Evolutionary conservation across 2,888 invertebrate species (phyloP), one percentile per base, ranked within the genome.

Genomic region (Xestia ashworthii): DNA sequence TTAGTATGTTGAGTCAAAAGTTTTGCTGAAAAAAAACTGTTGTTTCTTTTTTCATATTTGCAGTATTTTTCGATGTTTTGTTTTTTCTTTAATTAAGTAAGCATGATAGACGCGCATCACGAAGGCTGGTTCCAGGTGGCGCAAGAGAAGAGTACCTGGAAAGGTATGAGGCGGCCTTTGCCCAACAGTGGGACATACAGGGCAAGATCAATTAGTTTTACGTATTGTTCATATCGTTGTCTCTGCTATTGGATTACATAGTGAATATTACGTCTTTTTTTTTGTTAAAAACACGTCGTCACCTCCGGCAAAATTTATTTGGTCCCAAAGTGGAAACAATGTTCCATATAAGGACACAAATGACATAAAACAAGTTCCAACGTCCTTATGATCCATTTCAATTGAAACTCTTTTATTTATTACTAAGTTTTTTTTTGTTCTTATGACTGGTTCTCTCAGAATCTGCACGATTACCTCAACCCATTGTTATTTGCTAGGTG

Each of bases 401-500:
- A 72, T 82, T 69, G 50, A 66, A 71, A 70, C 5, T 25, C 5
- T 60, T 58, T 76, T 75, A 65, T 82, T 85, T 84, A 73, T 75
- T 6, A 25, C 12, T 32, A 46, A 48, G 41, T 74, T 74, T 76
- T 74, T 76, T 70, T 58, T 74, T 77, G 58, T 67, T 69, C 71
- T 60, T 48, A 60, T 70, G 83, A 85, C 71, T 55, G 53, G 58
- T 64, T 81, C 53, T 66, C 62, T 64, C 70, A 65, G 68, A 78
- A 76, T 73, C 74, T 58, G 67, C 65, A 58, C 53, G 86, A 74
- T 84, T 85, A 85, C 78, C 89, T 89, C 86, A 85, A 79, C 32
- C 44, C 70, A 79, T 81, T 84, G 86, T 82, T 83, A 82, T 87
- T 82, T 78, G 64, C 6, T 72, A 67, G 78, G 88, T 89, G 89